Conservation (phyloP, 2,888 invertebrate species). For the Stratiomys singularior region DNA sequence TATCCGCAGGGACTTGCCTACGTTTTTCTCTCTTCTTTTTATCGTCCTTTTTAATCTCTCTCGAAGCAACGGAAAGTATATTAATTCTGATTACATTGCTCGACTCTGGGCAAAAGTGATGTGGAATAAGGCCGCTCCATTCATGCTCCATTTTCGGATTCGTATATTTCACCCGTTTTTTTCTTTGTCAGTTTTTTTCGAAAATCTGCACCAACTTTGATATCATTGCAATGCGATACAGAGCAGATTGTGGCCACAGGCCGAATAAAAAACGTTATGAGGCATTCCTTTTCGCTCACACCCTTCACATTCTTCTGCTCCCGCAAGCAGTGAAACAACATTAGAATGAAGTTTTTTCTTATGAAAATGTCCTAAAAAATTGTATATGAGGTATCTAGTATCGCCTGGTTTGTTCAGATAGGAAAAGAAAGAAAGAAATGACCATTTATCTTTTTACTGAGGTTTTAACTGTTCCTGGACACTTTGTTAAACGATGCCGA, state of each 20-base stretch:
- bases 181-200: background rate
- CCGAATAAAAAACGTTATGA: background rate
- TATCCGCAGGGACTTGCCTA: background rate
- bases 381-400: background rate
- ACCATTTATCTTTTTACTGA: constrained; percentile 34
- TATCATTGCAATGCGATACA: background rate
- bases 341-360: background rate
- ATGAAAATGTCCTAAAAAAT: background rate
- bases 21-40: constrained; percentile 11
- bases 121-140: constrained; percentile 18
- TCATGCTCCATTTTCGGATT: constrained; percentile 4
- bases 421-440: constrained; percentile 10
- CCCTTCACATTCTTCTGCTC: background rate
- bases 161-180: background rate
- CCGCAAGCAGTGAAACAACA: constrained; percentile 6
- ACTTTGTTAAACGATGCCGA: background rate
- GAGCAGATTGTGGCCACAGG: constrained; percentile 21
- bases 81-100: constrained; percentile 35
- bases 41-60: constrained; percentile 27
- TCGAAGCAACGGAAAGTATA: constrained; percentile 21
- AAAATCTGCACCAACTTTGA: background rate
- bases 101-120: constrained; percentile 22
- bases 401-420: constrained; percentile 19
- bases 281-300: background rate
- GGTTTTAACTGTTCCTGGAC: constrained; percentile 21